Evolutionary conservation across 2,888 invertebrate genomes (phyloP).

Genomic region (Eremobia ochroleuca): DNA sequence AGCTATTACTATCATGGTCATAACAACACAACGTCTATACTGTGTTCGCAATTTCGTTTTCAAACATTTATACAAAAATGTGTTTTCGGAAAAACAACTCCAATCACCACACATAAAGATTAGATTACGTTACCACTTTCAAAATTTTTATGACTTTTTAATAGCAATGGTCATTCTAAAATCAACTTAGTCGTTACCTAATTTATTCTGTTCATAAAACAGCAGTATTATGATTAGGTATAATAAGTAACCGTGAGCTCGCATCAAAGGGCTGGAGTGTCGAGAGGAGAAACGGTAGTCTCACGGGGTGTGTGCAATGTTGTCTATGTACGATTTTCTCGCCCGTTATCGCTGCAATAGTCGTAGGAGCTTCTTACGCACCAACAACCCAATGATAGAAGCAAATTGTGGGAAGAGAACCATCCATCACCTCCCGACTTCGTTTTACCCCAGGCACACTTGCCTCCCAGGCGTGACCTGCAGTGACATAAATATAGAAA

Average conservation of each 20-base stretch:
- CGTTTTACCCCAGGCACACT: background rate
- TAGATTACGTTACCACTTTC: background rate
- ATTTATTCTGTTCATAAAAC: constrained; percentile 36
- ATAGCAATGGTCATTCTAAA: background rate
- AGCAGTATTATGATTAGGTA: constrained; percentile 48
- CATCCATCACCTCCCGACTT: background rate
- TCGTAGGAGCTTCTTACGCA: background rate
- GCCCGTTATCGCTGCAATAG: background rate
- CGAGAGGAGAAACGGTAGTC: constrained; percentile 12
- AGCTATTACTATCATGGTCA: background rate
- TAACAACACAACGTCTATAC: constrained; percentile 3
- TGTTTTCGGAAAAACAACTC: background rate
- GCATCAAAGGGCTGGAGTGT: constrained; percentile 25
- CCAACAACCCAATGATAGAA: background rate
- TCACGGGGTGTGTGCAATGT: background rate
- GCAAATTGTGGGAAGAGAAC: background rate
- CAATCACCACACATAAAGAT: background rate
- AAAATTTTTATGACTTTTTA: background rate
- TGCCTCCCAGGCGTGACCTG: background rate
- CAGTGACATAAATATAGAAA: background rate
- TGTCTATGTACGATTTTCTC: background rate
- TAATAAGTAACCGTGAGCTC: constrained; percentile 36
- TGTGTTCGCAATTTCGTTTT: background rate
- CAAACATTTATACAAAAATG: background rate
- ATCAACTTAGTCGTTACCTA: background rate